phyloP scores from a whole-genome alignment of 1,140 invertebrate genomes.

The Steinernema khuongi region DNA sequence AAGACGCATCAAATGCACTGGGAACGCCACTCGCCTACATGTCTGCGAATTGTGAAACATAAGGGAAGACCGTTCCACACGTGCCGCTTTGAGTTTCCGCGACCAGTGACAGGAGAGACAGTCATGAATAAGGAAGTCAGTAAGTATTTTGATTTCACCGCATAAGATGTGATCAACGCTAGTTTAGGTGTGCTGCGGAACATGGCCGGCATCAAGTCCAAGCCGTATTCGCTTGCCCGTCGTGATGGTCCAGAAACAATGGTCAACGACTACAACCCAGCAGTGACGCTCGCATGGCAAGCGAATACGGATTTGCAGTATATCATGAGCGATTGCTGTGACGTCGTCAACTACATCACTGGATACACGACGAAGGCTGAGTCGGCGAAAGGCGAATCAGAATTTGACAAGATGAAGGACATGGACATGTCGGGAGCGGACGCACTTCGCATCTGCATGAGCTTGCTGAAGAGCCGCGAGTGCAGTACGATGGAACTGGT shows the following conservation, averaged over 20 bases:
- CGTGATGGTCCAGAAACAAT: background rate
- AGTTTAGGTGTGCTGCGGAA: background rate
- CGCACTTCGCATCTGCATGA: background rate
- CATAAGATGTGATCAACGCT: background rate
- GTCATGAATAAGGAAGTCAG: background rate
- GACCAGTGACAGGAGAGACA: background rate
- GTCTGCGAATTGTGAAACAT: background rate
- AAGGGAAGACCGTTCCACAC: background rate
- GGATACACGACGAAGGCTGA: constrained; percentile 15
- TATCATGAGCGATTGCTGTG: background rate
- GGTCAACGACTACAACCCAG: constrained; percentile 20
- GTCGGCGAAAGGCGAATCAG: background rate
- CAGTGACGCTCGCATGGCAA: background rate
- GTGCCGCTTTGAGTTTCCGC: background rate
- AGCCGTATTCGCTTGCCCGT: background rate
- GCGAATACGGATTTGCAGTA: constrained; percentile 14
- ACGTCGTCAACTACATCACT: constrained; percentile 16
- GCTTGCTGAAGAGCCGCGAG: background rate
- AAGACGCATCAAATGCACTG: background rate
- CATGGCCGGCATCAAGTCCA: background rate
- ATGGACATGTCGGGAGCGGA: background rate
- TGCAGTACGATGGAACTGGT: background rate
- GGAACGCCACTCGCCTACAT: background rate
- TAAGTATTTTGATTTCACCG: background rate
- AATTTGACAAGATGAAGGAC: background rate